Percentiles rank a stretch among this genome's conserved stretches.
Evolutionary conservation across 2,113 vertebrate species (phyloP).

Genomic region (Nothocercus nigrocapillus): DNA sequence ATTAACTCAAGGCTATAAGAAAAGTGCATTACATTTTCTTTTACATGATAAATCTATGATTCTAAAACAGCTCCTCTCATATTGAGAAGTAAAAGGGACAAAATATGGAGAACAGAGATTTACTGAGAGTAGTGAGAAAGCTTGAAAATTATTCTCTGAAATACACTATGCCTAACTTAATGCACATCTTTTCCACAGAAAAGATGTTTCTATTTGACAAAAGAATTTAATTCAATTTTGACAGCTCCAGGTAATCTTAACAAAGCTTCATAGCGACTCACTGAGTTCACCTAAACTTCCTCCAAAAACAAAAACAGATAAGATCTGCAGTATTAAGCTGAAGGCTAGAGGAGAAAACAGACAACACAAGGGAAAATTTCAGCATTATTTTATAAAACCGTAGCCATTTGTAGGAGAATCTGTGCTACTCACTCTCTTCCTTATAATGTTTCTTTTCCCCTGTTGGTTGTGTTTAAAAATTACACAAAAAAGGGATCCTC

Average conservation of each 20-base stretch:
- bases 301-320: not conserved
- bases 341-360: not conserved
- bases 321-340: not conserved
- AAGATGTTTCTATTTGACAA: not conserved
- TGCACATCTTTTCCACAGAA: not conserved
- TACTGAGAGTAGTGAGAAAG: not conserved
- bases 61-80: not conserved
- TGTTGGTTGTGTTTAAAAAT: not conserved
- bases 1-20: not conserved
- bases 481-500: not conserved
- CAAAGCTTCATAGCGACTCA: not conserved
- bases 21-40: not conserved
- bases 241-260: not conserved
- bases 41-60: not conserved
- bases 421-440: not conserved
- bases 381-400: not conserved
- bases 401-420: not conserved
- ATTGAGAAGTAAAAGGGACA: not conserved
- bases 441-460: not conserved
- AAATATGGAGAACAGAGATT: not conserved
- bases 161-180: not conserved
- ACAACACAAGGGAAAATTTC: not conserved
- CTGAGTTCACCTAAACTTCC: not conserved
- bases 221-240: not conserved
- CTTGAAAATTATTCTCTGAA: not conserved